These are phyloP conservation scores for Zaprionus gabonicus DNA, from an alignment of 1,140 invertebrate species.

Conservation along the genomic window DNA sequence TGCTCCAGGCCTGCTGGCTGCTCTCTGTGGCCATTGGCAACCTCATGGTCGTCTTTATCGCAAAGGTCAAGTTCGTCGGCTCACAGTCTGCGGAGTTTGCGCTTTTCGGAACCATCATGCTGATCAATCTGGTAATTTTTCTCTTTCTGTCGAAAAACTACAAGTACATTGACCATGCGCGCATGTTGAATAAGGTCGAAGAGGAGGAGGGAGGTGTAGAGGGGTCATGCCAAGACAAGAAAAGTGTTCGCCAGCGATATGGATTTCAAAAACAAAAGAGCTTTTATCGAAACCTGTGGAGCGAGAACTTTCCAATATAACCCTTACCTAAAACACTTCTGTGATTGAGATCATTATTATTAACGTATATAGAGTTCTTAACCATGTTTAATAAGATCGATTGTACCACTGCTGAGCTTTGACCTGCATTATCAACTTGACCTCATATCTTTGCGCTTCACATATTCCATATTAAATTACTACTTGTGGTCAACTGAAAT, in stretches of 20 bases:
- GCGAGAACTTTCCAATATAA: too few relatives aligned
- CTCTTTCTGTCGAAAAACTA: constrained; percentile 89
- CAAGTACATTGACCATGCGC: constrained; percentile 86
- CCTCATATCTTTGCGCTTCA: too few relatives aligned
- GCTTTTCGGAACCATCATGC: constrained; percentile 93
- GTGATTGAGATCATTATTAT: too few relatives aligned
- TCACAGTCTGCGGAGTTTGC: constrained; percentile 90
- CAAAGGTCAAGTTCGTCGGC: constrained; percentile 85
- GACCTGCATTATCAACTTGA: too few relatives aligned
- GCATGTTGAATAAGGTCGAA: constrained; percentile 11
- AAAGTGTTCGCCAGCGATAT: background rate
- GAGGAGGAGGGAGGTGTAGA: background rate
- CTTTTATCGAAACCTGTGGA: too few relatives aligned
- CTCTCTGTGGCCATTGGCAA: constrained; percentile 96
- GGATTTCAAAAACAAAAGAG: too few relatives aligned
- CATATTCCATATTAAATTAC: too few relatives aligned
- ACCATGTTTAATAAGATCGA: too few relatives aligned
- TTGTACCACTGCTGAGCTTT: too few relatives aligned
- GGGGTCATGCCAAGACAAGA: background rate
- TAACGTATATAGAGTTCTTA: too few relatives aligned
- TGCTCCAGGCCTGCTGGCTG: constrained; percentile 95
- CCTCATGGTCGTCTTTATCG: constrained; percentile 90
- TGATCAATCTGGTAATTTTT: constrained; percentile 92
- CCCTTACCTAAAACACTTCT: too few relatives aligned
- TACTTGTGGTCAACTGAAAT: too few relatives aligned